phyloP scores from a whole-genome alignment of 2,113 vertebrate genomes.

The Melanerpes formicivorus region DNA sequence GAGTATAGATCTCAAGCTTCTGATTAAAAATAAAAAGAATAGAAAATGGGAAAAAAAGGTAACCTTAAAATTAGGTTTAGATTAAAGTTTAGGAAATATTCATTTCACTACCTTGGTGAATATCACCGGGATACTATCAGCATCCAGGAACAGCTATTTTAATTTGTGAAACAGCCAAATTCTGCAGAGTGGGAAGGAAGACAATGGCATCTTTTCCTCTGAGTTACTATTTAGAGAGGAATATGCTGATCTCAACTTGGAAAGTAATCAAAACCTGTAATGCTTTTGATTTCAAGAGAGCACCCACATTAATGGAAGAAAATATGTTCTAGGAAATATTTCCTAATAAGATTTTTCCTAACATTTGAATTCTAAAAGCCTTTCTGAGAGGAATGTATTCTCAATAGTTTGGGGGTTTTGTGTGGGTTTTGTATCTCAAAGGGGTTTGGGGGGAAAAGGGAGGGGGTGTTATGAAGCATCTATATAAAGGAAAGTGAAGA shows the following conservation, averaged over 20 bases:
- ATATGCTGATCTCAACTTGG: neutral
- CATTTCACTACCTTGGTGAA: neutral
- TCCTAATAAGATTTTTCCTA: neutral
- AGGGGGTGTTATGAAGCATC: neutral
- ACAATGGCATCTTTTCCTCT: neutral
- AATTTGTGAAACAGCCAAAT: neutral
- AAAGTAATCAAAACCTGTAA: neutral
- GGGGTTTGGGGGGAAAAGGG: neutral
- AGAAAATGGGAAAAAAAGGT: neutral
- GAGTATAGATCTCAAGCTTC: neutral
- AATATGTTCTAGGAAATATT: neutral
- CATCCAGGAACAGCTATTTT: neutral
- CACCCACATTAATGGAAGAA: neutral
- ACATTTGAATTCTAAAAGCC: neutral
- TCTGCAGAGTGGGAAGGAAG: neutral
- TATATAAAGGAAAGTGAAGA: neutral
- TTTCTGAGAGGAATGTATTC: neutral
- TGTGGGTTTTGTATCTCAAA: neutral
- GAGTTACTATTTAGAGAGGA: neutral
- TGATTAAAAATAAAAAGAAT: neutral
- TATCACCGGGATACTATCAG: neutral
- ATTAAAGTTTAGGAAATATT: neutral
- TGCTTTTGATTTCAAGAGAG: neutral
- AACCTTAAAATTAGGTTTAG: neutral
- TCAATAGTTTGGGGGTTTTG: neutral